Evolutionary conservation across 2,113 vertebrate genomes (phyloP), one percentile per base, ranked within the genome.

Genomic region (Myodes glareolus): DNA sequence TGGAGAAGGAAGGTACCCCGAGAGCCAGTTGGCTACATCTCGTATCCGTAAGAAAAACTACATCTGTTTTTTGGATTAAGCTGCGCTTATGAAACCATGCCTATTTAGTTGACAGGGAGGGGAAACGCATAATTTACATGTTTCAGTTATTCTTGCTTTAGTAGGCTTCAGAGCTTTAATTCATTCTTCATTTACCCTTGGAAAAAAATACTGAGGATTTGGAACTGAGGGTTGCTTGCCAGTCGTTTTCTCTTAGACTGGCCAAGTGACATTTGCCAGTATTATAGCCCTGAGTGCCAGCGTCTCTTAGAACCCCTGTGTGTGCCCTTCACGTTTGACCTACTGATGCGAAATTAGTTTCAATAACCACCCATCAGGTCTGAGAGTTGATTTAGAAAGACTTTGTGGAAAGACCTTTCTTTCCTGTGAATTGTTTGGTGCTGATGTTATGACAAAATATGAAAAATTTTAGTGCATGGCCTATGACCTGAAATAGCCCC

Each of bases 41-140:
- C 96, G 93, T 96, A 93, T 98, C 95, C 91, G 97, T 98, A 98
- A 98, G 97, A 98, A 98, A 98, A 98, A 92, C 86, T 97, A 96
- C 98, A 98, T 98, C 98, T 98, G 98, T 96, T 98, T 98, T 98
- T 97, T 97, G 96, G 98, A 98, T 99, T 98, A 98, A 98, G 97
- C 93, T 96, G 72, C 94, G 88, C 97, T 98, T 98, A 97, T 98
- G 98, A 98, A 98, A 97, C 98, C 82, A 91, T 98, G 97, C 98
- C 97, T 98, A 92, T 98, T 98, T 98, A 97, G 97, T 96, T 98
- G 98, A 98, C 97, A 97, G 94, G 63, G 27, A 91, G 67, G 16
- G 97, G 86, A 19, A 84, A 98, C 94, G 88, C 81, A 95, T 98
- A 98, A 98, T 98, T 98, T 98, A 98, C 98, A 97, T 96, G 96